phyloP scores from a whole-genome alignment of 2,113 vertebrate species.

The Oxyruncus cristatus region DNA sequence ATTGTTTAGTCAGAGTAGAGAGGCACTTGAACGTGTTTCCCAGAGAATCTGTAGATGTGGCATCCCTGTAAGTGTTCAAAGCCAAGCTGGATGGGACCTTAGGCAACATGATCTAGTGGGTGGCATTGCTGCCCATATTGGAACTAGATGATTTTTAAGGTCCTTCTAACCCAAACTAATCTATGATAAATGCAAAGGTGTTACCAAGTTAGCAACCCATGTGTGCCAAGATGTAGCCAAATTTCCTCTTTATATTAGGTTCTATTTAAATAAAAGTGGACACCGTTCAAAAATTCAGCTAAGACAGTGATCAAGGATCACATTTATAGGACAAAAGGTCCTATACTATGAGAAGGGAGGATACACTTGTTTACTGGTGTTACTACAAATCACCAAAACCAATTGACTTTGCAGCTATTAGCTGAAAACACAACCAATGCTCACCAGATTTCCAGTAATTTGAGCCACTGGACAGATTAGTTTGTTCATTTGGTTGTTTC shows the following conservation, averaged over 20 bases:
- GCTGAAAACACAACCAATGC: background rate
- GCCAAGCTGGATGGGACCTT: background rate
- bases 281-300: background rate
- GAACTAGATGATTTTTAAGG: background rate
- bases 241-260: background rate
- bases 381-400: background rate
- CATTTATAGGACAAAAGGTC: background rate
- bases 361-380: background rate
- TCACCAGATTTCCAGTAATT: background rate
- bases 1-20: background rate
- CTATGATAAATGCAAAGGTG: background rate
- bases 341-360: background rate
- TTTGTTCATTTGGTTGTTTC: background rate
- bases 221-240: background rate
- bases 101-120: background rate
- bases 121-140: background rate
- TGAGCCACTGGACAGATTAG: background rate
- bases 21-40: background rate
- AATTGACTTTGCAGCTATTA: background rate
- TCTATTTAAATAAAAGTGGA: background rate
- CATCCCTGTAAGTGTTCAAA: background rate
- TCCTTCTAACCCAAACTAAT: background rate
- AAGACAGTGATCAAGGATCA: background rate
- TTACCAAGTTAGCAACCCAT: background rate
- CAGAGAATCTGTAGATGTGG: background rate